These are phyloP conservation scores for Drosophila infuscata DNA, from an alignment of 2,888 invertebrate species.

Conservation along the genomic window DNA sequence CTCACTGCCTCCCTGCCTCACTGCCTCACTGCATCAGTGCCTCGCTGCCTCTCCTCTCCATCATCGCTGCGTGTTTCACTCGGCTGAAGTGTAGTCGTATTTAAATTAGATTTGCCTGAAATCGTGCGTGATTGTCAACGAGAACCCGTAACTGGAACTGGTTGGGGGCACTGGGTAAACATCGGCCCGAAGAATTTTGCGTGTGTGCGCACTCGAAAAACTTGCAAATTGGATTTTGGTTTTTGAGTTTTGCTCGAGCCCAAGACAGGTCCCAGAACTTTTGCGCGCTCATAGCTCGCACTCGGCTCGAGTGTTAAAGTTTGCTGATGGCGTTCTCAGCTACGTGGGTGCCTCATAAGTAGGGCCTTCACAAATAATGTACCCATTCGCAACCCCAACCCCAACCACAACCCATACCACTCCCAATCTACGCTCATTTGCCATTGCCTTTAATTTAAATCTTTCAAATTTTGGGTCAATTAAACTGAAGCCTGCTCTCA, in stretches of 20 bases:
- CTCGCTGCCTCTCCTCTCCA: background rate
- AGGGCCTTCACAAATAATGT: slow-evolving; percentile 11
- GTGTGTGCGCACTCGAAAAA: slow-evolving; percentile 74
- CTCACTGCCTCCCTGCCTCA: background rate
- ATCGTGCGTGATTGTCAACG: slow-evolving; percentile 81
- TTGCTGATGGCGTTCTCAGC: slow-evolving; percentile 9
- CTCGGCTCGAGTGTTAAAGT: slow-evolving; percentile 40
- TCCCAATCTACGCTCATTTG: slow-evolving; percentile 18
- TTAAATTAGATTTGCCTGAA: slow-evolving; percentile 80
- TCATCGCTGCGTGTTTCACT: background rate
- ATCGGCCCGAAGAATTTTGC: slow-evolving; percentile 52
- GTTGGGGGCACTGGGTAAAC: slow-evolving; percentile 32
- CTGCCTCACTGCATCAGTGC: background rate
- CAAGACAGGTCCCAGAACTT: slow-evolving; percentile 48
- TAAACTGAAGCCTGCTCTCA: slow-evolving; percentile 71
- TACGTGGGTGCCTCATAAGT: slow-evolving; percentile 23
- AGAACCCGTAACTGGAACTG: slow-evolving; percentile 16
- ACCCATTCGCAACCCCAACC: background rate
- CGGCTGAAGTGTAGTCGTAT: slow-evolving; percentile 74
- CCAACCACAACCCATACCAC: background rate
- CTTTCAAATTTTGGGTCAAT: slow-evolving; percentile 65
- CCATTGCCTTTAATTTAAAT: slow-evolving; percentile 56
- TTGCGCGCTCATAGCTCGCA: slow-evolving; percentile 27
- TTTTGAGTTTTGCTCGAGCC: slow-evolving; percentile 58
- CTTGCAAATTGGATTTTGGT: slow-evolving; percentile 80